phyloP scores from a whole-genome alignment of 2,797 vertebrate species.

The Anableps anableps region DNA sequence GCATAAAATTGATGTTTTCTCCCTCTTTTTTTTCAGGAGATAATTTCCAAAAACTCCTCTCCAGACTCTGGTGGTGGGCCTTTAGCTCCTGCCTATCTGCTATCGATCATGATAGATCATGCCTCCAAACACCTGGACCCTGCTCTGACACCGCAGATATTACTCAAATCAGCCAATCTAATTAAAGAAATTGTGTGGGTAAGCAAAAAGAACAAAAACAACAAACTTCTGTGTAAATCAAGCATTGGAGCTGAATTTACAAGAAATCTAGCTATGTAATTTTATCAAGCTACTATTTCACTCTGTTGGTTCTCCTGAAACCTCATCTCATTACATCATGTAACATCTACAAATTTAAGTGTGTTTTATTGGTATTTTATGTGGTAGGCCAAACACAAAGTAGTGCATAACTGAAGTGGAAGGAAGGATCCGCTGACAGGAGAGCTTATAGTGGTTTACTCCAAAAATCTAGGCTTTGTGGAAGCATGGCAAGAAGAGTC shows the following conservation, averaged over 20 bases:
- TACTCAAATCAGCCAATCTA: conserved; percentile 89
- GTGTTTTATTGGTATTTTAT: background rate
- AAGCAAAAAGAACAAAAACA: conserved; percentile 52
- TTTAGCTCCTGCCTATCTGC: conserved; percentile 89
- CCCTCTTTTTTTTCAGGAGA: conserved; percentile 78
- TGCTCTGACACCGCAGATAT: conserved; percentile 86
- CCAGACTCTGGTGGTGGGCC: conserved; percentile 79
- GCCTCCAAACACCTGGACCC: conserved; percentile 89
- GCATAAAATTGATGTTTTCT: background rate
- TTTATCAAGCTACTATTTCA: background rate
- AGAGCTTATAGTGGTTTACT: background rate
- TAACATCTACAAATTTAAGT: background rate
- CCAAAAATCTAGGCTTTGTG: background rate
- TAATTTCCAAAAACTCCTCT: conserved; percentile 87
- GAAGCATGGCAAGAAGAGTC: background rate
- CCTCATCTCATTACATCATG: background rate
- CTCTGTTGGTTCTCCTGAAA: background rate
- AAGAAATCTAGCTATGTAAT: background rate
- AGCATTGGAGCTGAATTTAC: background rate
- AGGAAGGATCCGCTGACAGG: background rate
- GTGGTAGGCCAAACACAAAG: background rate
- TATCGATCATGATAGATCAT: conserved; percentile 92
- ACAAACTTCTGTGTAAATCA: background rate
- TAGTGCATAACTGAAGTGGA: background rate
- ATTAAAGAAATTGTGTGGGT: conserved; percentile 95